phyloP scores from a whole-genome alignment of 1,140 invertebrate genomes.

The Stegodyphus dumicola region DNA sequence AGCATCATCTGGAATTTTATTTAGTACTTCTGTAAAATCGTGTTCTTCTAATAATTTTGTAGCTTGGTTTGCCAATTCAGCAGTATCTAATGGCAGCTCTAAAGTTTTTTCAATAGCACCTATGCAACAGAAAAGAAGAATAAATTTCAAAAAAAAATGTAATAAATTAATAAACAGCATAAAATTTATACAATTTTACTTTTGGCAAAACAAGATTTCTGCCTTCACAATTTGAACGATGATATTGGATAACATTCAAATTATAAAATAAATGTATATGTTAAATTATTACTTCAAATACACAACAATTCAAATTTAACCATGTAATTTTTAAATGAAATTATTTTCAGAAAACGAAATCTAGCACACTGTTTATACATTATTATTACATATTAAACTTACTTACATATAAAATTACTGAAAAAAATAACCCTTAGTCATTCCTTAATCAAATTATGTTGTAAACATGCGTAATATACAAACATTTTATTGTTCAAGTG shows the following conservation, averaged over 20 bases:
- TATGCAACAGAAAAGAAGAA: slow-evolving; percentile 11
- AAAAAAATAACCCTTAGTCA: too few species aligned
- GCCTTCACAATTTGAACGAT: not conserved
- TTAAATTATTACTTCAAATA: too few species aligned
- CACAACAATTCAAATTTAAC: too few species aligned
- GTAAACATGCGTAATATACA: too few species aligned
- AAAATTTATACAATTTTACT: not conserved
- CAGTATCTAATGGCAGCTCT: slow-evolving; percentile 71
- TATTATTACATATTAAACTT: too few species aligned
- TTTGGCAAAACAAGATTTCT: not conserved
- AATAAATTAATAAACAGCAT: not conserved
- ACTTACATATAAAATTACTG: too few species aligned
- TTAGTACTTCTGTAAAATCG: slow-evolving; percentile 87
- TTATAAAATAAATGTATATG: too few species aligned
- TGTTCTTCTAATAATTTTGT: slow-evolving; percentile 79
- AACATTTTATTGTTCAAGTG: too few species aligned
- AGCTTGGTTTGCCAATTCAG: slow-evolving; percentile 70
- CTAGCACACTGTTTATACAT: too few species aligned
- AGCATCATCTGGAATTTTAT: slow-evolving; percentile 89
- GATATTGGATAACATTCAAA: not conserved
- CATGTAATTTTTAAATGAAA: too few species aligned
- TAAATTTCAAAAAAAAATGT: not conserved
- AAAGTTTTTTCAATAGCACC: slow-evolving; percentile 67
- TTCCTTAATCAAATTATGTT: too few species aligned
- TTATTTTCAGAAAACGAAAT: too few species aligned